Percentiles rank a stretch among this genome's conserved stretches.
Conservation (phyloP, 2,113 vertebrate species). For the Chlorodrepanis virens region DNA sequence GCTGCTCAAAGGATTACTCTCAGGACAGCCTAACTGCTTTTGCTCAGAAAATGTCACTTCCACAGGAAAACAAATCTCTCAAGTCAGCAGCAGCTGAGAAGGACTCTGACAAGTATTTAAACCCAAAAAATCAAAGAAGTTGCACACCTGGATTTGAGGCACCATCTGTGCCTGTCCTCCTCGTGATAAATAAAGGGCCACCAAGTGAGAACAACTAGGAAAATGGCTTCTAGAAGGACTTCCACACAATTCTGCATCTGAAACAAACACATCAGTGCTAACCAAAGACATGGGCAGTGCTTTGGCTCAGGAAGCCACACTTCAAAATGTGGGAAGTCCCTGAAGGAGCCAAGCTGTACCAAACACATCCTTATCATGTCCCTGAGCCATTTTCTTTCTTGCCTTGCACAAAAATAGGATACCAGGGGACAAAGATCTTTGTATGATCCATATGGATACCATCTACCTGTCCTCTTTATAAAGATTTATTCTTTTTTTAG, state of each 20-base stretch:
- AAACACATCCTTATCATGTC: rapidly evolving
- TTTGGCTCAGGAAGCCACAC: neutral
- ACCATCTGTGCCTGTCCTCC: neutral
- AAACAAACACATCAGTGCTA: neutral
- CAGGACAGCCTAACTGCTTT: neutral
- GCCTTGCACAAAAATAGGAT: neutral
- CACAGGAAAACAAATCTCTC: constrained; percentile 16
- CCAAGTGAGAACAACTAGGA: neutral
- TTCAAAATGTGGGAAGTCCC: neutral
- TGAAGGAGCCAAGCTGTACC: neutral
- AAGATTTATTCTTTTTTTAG: neutral
- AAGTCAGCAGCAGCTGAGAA: neutral
- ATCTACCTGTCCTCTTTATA: neutral
- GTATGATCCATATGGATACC: neutral
- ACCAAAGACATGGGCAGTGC: neutral
- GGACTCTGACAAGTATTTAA: neutral
- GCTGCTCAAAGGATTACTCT: constrained; percentile 9
- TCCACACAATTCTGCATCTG: neutral
- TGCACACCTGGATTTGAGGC: neutral
- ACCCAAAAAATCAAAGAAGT: neutral
- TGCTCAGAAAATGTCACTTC: constrained; percentile 7
- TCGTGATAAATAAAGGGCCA: neutral
- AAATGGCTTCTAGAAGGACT: neutral
- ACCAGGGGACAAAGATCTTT: neutral
- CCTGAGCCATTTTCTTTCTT: neutral